Base-by-base conservation (phyloP, 2,888 invertebrate species). In the Chromoteleia sp. region DNA sequence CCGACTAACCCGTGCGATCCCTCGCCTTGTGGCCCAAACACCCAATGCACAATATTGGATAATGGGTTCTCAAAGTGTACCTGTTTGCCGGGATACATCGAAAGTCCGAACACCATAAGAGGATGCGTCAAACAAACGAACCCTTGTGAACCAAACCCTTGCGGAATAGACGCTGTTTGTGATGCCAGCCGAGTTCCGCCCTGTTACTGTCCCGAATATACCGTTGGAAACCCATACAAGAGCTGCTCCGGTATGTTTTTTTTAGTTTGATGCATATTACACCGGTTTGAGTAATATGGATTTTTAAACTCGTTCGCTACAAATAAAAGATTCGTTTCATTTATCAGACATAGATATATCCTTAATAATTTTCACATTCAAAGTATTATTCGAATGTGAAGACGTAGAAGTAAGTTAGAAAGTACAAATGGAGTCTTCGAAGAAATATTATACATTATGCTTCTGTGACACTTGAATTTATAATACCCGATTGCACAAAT, bases 31-130 rank as follows among this genome's bases (percentile, higher is more conserved):
- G 97, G 97, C 10, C 96, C 96, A 6, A 97, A 97, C 87, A 97
- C 97, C 0, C 96, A 96, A 90, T 97, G 98, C 87, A 93, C 95
- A 0, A 93, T 96, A 58, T 92, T 97, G 61, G 92, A 93, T 63
- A 97, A 96, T 85, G 97, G 97, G 63, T 96, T 96, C 89, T 95
- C 97, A 0, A 97, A 97, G 92, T 98, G 98, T 88, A 97, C 97
- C 17, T 98, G 97, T 88, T 92, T 96, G 74, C 94, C 95, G 50
- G 97, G 97, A 14, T 97, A 94, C 90, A 94, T 97, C 36, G 97
- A 97, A 92, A 97, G 96, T 90, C 97, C 97, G 0, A 97, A 97
- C 87, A 97, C 97, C 0, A 95, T 97, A 43, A 93, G 97, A 88
- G 97, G 97, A 45, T 97, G 97, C 86, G 93, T 96, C 4, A 95